A percentile compares a stretch with the other conserved stretches of the same genome.
Evolutionary conservation across 2,797 vertebrate genomes (phyloP).

Genomic region (Esox lucius): DNA sequence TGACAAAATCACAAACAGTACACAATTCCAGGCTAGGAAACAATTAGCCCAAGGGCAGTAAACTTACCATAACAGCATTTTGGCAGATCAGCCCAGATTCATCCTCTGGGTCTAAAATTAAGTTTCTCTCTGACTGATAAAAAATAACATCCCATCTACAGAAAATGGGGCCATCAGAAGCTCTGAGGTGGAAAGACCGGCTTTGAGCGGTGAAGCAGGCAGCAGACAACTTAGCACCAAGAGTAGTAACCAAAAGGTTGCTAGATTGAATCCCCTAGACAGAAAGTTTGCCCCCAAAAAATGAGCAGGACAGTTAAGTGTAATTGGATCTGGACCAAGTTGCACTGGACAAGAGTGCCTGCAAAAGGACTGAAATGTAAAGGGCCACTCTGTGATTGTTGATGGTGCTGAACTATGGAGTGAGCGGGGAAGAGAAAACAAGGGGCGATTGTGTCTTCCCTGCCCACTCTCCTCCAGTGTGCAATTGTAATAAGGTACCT

Average conservation of each 20-base stretch:
- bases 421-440: neutral
- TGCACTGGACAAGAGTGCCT: too few relatives aligned
- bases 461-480: slow-evolving; percentile 32
- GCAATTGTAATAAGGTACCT: slow-evolving; percentile 30
- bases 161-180: slow-evolving; percentile 23
- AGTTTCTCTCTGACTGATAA: neutral
- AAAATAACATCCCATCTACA: slow-evolving; percentile 4
- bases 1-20: neutral
- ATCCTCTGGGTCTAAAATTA: slow-evolving; percentile 12
- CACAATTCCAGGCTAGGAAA: neutral
- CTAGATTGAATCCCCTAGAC: too few relatives aligned
- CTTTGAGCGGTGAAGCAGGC: slow-evolving; percentile 16
- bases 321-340: too few relatives aligned
- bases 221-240: neutral
- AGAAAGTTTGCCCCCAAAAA: too few relatives aligned
- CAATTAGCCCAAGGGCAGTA: neutral
- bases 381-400: slow-evolving; percentile 36
- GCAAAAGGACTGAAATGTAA: too few relatives aligned
- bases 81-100: slow-evolving; percentile 12
- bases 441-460: slow-evolving; percentile 2
- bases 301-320: neutral
- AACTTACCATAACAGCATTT: neutral
- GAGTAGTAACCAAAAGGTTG: too few relatives aligned
- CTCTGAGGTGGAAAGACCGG: slow-evolving; percentile 32
- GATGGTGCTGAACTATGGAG: slow-evolving; percentile 46